Conservation (phyloP, 2,797 vertebrate genomes). For the Rhabdophis nuchalis region DNA sequence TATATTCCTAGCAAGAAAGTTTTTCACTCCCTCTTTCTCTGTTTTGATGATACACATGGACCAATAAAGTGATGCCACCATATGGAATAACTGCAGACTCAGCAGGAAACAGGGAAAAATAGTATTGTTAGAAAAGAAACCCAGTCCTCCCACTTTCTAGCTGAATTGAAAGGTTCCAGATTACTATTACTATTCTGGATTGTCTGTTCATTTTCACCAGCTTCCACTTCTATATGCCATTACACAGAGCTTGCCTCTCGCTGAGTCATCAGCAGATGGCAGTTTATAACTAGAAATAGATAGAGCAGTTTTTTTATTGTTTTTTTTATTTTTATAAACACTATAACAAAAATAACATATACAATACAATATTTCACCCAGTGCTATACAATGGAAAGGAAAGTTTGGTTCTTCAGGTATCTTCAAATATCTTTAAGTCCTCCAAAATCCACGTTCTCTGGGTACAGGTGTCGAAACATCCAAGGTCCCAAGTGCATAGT, state of each 20-base stretch:
- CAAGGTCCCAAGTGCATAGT: no score
- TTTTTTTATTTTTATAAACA: no score
- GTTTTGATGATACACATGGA: background rate
- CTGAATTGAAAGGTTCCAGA: background rate
- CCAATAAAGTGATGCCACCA: background rate
- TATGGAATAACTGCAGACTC: background rate
- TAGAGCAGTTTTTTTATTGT: background rate
- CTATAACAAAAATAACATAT: no score
- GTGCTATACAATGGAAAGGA: no score
- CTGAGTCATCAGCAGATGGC: background rate
- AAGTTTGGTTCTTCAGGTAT: no score
- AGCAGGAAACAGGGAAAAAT: background rate
- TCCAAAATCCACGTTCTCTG: no score
- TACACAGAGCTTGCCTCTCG: background rate
- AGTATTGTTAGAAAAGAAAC: background rate
- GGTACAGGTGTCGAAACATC: no score
- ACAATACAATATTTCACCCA: no score
- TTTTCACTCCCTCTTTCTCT: background rate
- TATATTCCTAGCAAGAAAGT: background rate
- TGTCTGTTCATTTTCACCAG: background rate
- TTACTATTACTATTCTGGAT: background rate
- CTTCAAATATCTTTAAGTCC: no score
- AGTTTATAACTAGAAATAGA: slow-evolving; percentile 3
- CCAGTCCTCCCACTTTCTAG: background rate
- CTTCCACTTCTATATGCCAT: background rate